phyloP scores from a whole-genome alignment of 2,797 vertebrate genomes.

The Gadopsis bispinosus region DNA sequence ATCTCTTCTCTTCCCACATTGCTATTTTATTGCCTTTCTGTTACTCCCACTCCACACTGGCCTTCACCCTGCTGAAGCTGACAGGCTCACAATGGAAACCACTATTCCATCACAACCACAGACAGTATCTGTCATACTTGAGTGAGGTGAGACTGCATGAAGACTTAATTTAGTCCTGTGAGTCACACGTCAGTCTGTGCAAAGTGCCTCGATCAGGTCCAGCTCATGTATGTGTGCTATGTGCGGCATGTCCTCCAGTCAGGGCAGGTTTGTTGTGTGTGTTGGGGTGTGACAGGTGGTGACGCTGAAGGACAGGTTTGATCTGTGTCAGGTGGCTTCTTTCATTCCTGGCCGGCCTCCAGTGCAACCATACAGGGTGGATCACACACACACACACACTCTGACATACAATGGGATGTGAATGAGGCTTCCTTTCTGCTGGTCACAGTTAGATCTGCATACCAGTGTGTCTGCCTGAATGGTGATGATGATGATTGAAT shows the following conservation, averaged over 20 bases:
- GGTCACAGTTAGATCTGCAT: constrained; percentile 23
- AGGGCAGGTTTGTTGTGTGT: constrained; percentile 27
- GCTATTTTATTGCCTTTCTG: neutral
- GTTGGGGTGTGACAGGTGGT: constrained; percentile 59
- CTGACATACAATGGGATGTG: constrained; percentile 22
- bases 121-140: constrained; percentile 22
- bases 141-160: constrained; percentile 9
- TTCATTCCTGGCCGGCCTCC: constrained; percentile 32
- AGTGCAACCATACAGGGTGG: constrained; percentile 55
- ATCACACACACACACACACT: constrained; percentile 5
- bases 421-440: constrained; percentile 20
- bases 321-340: constrained; percentile 46
- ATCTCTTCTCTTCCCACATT: neutral
- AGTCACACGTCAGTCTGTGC: constrained; percentile 36
- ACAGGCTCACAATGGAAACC: neutral
- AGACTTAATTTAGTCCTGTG: constrained; percentile 50
- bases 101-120: constrained; percentile 3
- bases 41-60: neutral
- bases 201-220: constrained; percentile 28
- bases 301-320: constrained; percentile 52
- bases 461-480: constrained; percentile 15
- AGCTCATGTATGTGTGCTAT: constrained; percentile 40
- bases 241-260: constrained; percentile 48
- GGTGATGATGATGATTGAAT: no score
- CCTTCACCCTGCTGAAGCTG: neutral